These are phyloP conservation scores for Ecliptopera silaceata DNA, from an alignment of 2,888 invertebrate genomes.

Conservation along the genomic window DNA sequence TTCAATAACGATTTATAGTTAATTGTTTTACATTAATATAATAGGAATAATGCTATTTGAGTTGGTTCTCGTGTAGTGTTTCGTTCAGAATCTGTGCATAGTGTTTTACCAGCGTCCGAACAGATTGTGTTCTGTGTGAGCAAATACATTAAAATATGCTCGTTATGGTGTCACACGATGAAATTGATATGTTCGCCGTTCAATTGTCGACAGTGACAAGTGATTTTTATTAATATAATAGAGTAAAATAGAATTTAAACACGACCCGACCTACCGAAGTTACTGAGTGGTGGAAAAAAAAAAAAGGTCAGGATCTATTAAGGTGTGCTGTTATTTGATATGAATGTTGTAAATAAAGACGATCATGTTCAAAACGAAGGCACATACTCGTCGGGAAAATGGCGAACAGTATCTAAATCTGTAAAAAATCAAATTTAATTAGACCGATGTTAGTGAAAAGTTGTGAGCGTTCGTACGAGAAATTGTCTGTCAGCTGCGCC, in stretches of 20 bases:
- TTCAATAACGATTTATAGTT: not conserved
- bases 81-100: constrained; percentile 4
- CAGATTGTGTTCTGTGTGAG: not conserved
- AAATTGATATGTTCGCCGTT: constrained; percentile 24
- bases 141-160: not conserved
- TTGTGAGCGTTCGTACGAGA: constrained; percentile 21
- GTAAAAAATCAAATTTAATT: constrained; percentile 14
- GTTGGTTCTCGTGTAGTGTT: constrained; percentile 4
- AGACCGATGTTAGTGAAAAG: constrained; percentile 76
- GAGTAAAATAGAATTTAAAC: constrained; percentile 32
- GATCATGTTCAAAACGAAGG: not conserved
- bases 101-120: constrained; percentile 17
- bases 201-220: constrained; percentile 4
- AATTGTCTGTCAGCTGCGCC: constrained; percentile 17
- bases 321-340: not conserved
- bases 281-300: not conserved
- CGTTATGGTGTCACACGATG: constrained; percentile 3
- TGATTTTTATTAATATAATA: not conserved
- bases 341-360: not conserved
- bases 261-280: constrained; percentile 17
- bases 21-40: constrained; percentile 32
- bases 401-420: constrained; percentile 14
- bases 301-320: not conserved
- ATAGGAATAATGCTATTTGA: constrained; percentile 7
- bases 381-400: not conserved